phyloP scores from a whole-genome alignment of 1,140 invertebrate genomes.

The Periplaneta americana region DNA sequence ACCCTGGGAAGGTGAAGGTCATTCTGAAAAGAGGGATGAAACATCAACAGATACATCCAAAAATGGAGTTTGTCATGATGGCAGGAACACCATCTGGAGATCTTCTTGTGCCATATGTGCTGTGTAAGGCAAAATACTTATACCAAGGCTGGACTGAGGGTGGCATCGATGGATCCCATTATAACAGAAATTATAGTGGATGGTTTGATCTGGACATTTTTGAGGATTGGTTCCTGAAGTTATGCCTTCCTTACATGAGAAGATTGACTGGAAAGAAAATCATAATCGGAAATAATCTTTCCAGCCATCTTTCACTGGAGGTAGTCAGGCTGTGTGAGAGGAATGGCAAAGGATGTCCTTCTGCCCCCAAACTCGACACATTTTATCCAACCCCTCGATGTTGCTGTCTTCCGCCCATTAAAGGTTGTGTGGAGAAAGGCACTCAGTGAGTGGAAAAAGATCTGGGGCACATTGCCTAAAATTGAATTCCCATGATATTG shows the following conservation, averaged over 20 bases:
- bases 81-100: constrained; percentile 26
- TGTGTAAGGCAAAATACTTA: constrained; percentile 28
- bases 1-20: constrained; percentile 27
- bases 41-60: constrained; percentile 32
- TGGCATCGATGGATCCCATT: constrained; percentile 20
- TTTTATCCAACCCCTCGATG: too few species aligned
- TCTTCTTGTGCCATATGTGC: constrained; percentile 28
- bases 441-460: neutral
- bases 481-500: neutral
- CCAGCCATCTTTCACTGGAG: constrained; percentile 2
- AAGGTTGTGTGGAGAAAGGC: too few species aligned
- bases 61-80: constrained; percentile 29
- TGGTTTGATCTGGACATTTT: constrained; percentile 31
- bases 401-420: too few species aligned
- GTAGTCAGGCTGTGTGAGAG: too few species aligned
- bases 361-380: too few species aligned
- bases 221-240: constrained; percentile 27
- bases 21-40: constrained; percentile 29
- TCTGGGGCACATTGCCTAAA: neutral
- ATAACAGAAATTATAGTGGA: constrained; percentile 25
- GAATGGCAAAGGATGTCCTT: too few species aligned
- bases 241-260: constrained; percentile 27
- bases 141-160: constrained; percentile 32
- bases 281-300: constrained; percentile 23
- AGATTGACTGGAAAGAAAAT: constrained; percentile 28